Base-by-base conservation (phyloP, 2,797 vertebrate genomes). In the Coccyzus lansbergi region DNA sequence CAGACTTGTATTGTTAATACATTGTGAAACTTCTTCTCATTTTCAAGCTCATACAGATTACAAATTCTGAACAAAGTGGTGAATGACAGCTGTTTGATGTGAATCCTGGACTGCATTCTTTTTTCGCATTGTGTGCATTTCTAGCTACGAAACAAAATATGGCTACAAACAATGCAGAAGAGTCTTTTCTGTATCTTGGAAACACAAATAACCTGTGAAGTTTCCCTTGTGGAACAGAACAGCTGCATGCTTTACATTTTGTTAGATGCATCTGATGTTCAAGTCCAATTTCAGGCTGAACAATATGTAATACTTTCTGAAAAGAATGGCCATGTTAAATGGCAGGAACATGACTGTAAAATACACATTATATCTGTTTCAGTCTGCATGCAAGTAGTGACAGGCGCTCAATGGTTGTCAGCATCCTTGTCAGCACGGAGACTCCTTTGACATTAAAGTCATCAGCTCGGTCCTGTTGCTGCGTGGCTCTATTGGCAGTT, bases 391-490 rank as follows among this genome's bases (percentile, higher is more conserved):
- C 94, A 63, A 34, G 82, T 90, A 68, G 90, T 97, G 97, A 97
- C 97, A 97, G 96, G 95, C 86, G 95, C 93, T 97, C 97, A 76
- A 93, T 98, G 97, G 88, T 90, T 95, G 96, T 97, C 97, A 97
- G 96, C 90, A 64, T 95, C 94, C 93, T 96, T 98, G 98, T 98
- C 98, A 98, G 94, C 96, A 40, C 7, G 3, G 91, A 97, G 95
- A 78, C 91, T 96, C 95, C 93, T 97, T 93, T 98, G 98, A 97
- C 97, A 97, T 97, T 97, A 94, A 97, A 97, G 97, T 97, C 96
- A 75, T 94, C 80, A 55, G 92, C 95, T 96, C 65, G 24, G 26
- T 91, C 92, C 96, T 92, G 95, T 71, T 96, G 95, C 97, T 85
- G 91, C 68, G 74, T 79, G 86, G 89, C 95, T 97, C 83, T 98